These are phyloP conservation scores for Melipona bicolor DNA, from an alignment of 2,888 invertebrate species.

Conservation along the genomic window DNA sequence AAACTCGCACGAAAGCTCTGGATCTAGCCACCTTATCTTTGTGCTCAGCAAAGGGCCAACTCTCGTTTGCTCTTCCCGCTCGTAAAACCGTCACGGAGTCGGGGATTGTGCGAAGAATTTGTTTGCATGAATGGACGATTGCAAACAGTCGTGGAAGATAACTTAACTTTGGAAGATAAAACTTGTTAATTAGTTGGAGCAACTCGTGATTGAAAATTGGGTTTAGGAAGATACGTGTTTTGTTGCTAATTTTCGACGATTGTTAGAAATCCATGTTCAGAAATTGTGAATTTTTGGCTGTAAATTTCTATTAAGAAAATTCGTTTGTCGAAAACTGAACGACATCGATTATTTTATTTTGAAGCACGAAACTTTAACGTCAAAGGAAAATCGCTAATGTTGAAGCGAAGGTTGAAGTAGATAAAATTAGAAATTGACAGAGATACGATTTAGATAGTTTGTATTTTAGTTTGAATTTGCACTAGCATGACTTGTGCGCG, in stretches of 20 bases:
- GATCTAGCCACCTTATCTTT: constrained; percentile 43
- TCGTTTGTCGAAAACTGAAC: background rate
- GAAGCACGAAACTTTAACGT: too few species aligned
- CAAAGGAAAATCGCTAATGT: too few species aligned
- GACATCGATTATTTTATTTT: too few species aligned
- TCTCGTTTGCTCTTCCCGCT: background rate
- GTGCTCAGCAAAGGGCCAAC: background rate
- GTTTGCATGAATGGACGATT: constrained; percentile 7
- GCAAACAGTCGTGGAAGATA: background rate
- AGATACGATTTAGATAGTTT: background rate
- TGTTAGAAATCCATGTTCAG: background rate
- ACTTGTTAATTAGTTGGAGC: background rate
- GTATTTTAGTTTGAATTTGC: background rate
- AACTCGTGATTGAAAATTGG: background rate
- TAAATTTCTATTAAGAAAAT: background rate
- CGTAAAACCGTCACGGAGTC: constrained; percentile 17
- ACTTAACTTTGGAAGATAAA: background rate
- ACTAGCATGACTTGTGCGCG: background rate
- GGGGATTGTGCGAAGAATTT: constrained; percentile 18
- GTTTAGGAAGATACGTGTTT: background rate
- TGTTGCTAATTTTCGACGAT: background rate
- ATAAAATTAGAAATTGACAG: too few species aligned
- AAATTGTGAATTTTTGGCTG: too few species aligned
- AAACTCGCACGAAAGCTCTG: constrained; percentile 29
- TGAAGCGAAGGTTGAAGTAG: too few species aligned